A percentile compares a stretch with the other conserved stretches of the same genome.
These are phyloP conservation scores for Crocodylus rhombifer DNA, from an alignment of 2,797 vertebrate genomes.

Conservation along the genomic window DNA sequence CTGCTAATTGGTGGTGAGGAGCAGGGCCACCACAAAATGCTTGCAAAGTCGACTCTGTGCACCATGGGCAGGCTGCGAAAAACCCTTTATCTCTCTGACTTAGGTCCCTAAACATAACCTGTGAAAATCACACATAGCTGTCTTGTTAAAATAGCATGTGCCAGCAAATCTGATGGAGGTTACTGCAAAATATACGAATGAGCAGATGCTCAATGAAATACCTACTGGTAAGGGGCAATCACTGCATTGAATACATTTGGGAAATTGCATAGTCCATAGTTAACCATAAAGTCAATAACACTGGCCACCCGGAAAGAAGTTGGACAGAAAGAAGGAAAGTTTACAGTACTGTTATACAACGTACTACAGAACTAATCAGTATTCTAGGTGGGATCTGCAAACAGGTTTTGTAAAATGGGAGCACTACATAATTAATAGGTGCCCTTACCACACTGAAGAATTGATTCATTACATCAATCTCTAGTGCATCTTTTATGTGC, in stretches of 20 bases:
- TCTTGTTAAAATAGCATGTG: constrained; percentile 5
- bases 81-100: too few species aligned
- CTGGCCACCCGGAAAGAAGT: background rate
- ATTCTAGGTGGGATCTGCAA: constrained; percentile 36
- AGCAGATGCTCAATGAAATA: constrained; percentile 1
- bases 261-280: background rate
- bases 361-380: constrained; percentile 21
- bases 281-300: background rate
- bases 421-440: constrained; percentile 57
- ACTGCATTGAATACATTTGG: background rate
- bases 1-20: too few species aligned
- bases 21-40: too few species aligned
- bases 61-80: too few species aligned
- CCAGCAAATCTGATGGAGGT: background rate
- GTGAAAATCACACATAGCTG: background rate
- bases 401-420: constrained; percentile 54
- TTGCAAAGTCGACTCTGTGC: too few species aligned
- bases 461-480: constrained; percentile 53
- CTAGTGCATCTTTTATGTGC: background rate
- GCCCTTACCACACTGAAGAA: background rate
- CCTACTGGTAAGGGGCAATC: background rate
- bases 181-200: background rate
- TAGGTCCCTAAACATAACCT: background rate
- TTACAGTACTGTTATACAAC: background rate
- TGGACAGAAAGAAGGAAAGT: constrained; percentile 20